Percentiles rank a stretch among this genome's conserved stretches.
phyloP scores from a whole-genome alignment of 2,888 invertebrate genomes.

The Sarcophaga caerulescens region DNA sequence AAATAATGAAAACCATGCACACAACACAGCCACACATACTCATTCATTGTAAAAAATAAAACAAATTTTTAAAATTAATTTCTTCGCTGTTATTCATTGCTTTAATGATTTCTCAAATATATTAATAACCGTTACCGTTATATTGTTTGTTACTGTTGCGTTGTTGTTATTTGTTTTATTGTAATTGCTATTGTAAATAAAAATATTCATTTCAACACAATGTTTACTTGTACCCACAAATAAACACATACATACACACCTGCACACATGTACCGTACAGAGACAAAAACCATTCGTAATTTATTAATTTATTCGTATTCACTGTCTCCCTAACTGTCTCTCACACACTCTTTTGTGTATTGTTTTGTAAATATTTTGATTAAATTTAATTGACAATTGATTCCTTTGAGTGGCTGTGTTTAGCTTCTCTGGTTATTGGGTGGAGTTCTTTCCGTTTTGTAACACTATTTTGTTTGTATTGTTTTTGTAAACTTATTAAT shows the following conservation, averaged over 20 bases:
- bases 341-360: background rate
- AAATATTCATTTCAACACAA: conserved; percentile 7
- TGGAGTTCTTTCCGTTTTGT: conserved; percentile 33
- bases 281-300: background rate
- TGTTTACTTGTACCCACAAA: background rate
- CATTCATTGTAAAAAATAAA: too few relatives aligned
- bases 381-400: conserved; percentile 52
- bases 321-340: background rate
- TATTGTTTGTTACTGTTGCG: too few relatives aligned
- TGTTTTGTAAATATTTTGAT: conserved; percentile 27
- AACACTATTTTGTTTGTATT: background rate
- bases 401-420: conserved; percentile 23
- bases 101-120: too few relatives aligned
- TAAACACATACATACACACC: too few relatives aligned
- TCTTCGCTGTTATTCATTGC: too few relatives aligned
- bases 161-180: background rate
- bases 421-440: conserved; percentile 10
- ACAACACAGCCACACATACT: too few relatives aligned
- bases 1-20: background rate
- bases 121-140: too few relatives aligned
- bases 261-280: too few relatives aligned
- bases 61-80: too few relatives aligned
- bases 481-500: conserved; percentile 38
- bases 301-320: background rate
- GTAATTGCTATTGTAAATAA: background rate